These are phyloP conservation scores for Gobius niger DNA, from an alignment of 2,113 vertebrate genomes.

Conservation along the genomic window DNA sequence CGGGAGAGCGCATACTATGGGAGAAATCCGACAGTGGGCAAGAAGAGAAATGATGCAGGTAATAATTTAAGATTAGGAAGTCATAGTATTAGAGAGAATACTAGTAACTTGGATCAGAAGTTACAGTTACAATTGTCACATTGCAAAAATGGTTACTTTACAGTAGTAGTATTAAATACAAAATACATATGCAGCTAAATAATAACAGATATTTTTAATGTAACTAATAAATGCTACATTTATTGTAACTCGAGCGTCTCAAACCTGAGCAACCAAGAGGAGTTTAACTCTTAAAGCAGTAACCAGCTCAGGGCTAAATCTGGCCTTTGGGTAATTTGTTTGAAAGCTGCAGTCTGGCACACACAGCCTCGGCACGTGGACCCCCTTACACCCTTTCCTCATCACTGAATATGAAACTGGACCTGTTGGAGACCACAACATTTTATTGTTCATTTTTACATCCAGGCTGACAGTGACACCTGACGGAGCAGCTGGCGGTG, in stretches of 20 bases:
- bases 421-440: background rate
- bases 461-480: slow-evolving; percentile 26
- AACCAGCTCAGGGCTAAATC: slow-evolving; percentile 74
- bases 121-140: background rate
- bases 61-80: background rate
- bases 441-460: background rate
- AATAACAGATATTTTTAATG: background rate
- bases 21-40: slow-evolving; percentile 19
- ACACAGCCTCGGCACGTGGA: slow-evolving; percentile 34
- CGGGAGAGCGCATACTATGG: slow-evolving; percentile 10
- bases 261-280: slow-evolving; percentile 46
- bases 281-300: slow-evolving; percentile 66
- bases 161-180: background rate
- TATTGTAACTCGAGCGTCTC: slow-evolving; percentile 4
- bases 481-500: slow-evolving; percentile 38
- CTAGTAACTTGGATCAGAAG: too few relatives aligned
- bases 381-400: background rate
- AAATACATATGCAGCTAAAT: background rate
- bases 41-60: slow-evolving; percentile 41
- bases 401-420: background rate
- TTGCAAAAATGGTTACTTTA: background rate
- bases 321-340: slow-evolving; percentile 54
- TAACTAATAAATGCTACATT: background rate
- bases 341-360: slow-evolving; percentile 56
- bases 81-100: background rate